phyloP scores from a whole-genome alignment of 2,888 invertebrate genomes.

The Drosophila picticornis region DNA sequence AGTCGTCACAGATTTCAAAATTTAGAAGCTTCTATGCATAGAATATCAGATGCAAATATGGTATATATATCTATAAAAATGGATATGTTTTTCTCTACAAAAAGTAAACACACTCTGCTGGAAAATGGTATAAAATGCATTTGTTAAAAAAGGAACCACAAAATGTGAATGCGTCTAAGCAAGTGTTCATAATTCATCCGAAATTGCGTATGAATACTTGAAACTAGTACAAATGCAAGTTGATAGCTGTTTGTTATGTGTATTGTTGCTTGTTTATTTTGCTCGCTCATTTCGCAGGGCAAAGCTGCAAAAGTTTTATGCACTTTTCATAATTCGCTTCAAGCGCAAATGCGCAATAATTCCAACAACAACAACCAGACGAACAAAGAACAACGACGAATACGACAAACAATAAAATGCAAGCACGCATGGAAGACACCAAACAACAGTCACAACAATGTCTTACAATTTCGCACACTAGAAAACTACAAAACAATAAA shows the following conservation, averaged over 20 bases:
- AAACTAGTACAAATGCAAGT: constrained; percentile 19
- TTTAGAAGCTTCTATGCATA: background rate
- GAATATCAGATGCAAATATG: background rate
- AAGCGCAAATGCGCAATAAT: constrained; percentile 76
- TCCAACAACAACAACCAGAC: constrained; percentile 30
- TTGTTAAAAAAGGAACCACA: background rate
- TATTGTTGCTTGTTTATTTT: constrained; percentile 58
- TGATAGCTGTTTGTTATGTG: constrained; percentile 9
- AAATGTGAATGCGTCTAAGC: constrained; percentile 12
- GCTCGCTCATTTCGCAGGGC: constrained; percentile 61
- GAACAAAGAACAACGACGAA: constrained; percentile 49
- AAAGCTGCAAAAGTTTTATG: constrained; percentile 69
- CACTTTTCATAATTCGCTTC: constrained; percentile 73
- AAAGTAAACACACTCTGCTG: background rate
- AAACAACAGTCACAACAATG: constrained; percentile 68
- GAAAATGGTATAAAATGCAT: constrained; percentile 12
- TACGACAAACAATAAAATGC: constrained; percentile 60
- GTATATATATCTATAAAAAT: too few species aligned
- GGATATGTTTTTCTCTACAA: background rate
- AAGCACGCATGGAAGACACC: constrained; percentile 42
- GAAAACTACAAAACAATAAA: constrained; percentile 3
- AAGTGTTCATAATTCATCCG: constrained; percentile 57
- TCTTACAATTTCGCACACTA: constrained; percentile 45
- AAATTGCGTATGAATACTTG: constrained; percentile 43
- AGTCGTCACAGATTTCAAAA: background rate